Base-by-base conservation (phyloP, 2,113 vertebrate genomes). In the Cyanoramphus novaezelandiae region DNA sequence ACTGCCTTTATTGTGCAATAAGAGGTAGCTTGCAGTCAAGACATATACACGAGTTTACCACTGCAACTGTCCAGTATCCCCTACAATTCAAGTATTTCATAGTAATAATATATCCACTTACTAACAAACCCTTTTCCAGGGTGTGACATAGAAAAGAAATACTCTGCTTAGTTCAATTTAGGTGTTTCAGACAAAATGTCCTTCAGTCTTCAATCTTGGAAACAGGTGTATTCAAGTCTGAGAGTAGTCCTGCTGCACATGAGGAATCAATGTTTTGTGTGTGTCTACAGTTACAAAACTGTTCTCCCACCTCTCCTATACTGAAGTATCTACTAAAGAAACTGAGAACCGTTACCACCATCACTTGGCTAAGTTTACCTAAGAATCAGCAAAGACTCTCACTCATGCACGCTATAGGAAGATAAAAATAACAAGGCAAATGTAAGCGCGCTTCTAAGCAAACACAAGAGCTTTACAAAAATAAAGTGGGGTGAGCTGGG, bases 21-120 rank as follows among this genome's bases (percentile, higher is more conserved):
- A 79, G 0, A 0, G 76, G 41, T 21, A 41, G 24, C 21, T 57
- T 15, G 1, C 31, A 65, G 37, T 50, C 0, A 0, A 10, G 64
- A 44, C 0, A 0, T 16, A 65, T 0, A 69, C 5, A 35, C 0
- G 2, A 87, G 7, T 64, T 88, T 59, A 46, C 31, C 23, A 23
- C 10, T 80, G 19, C 37, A 89, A 53, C 10, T 3, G 1, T 39
- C n/a, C 37, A 71, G 24, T 21, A 65, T 60, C 75, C 68, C 21
- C 44, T 81, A 44, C 14, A 6, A 80, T 93, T 67, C 49, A 71
- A 47, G 31, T 68, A 52, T 77, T 86, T 88, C 13, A 31, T 15
- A 33, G 21, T 53, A 82, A 71, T 25, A 37, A n/a, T 21, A 11
- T 16, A 87, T 4, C 17, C 19, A n/a, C 29, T 60, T 64, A 44